Percentiles rank a stretch among this genome's conserved stretches.
Evolutionary conservation across 2,888 invertebrate species (phyloP).

Genomic region (Dynastes maya): DNA sequence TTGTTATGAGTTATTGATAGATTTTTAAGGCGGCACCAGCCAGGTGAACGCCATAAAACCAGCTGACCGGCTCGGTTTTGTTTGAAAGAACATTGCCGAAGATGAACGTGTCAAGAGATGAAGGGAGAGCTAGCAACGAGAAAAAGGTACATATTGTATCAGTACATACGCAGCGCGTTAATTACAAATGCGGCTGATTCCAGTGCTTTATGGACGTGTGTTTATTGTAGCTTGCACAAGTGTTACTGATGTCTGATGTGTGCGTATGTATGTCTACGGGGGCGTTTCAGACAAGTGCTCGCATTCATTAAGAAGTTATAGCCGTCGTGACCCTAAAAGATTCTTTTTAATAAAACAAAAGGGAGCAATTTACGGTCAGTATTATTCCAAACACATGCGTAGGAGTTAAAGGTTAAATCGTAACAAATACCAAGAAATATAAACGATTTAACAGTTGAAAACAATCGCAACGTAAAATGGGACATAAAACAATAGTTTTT

Average conservation of each 20-base stretch:
- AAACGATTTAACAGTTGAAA: neutral
- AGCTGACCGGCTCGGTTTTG: conserved; percentile 28
- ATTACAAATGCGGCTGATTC: conserved; percentile 39
- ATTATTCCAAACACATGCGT: conserved; percentile 18
- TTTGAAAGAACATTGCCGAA: conserved; percentile 31
- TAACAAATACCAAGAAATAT: neutral
- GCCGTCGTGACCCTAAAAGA: conserved; percentile 20
- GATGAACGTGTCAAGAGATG: conserved; percentile 20
- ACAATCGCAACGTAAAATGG: neutral
- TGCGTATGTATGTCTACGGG: conserved; percentile 13
- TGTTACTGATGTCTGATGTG: conserved; percentile 11
- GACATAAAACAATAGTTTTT: neutral
- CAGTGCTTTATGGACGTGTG: conserved; percentile 17
- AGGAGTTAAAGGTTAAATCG: conserved; percentile 32
- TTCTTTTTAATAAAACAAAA: conserved; percentile 30
- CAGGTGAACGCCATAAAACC: conserved; percentile 44
- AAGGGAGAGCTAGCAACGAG: neutral
- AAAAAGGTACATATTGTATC: conserved; percentile 19
- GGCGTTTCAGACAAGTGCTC: conserved; percentile 35
- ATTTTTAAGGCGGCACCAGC: conserved; percentile 32
- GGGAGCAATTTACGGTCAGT: conserved; percentile 22
- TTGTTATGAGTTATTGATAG: conserved; percentile 50
- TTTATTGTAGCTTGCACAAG: conserved; percentile 18
- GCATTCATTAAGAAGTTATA: conserved; percentile 42
- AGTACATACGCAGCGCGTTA: conserved; percentile 18